Base-by-base conservation (phyloP, 2,888 invertebrate species). In the Leucoma salicis region DNA sequence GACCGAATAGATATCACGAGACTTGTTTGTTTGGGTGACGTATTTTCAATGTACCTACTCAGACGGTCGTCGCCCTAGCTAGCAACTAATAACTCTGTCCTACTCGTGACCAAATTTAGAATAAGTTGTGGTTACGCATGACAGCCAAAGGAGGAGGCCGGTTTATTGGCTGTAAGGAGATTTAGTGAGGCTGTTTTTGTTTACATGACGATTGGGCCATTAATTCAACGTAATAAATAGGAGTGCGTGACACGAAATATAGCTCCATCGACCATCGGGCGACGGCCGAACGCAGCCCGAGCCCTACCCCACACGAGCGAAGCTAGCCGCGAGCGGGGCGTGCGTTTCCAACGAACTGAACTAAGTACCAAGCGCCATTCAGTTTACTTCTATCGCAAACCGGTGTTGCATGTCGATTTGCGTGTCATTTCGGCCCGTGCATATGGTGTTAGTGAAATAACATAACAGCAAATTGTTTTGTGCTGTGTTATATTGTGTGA, bases 401-500 rank as follows among this genome's bases (percentile, higher is more conserved):
- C 67, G 74, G 65, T 66, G 72, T 53, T 66, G 82, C 78, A 82
- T 82, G 88, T 87, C 83, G 77, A 64, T 68, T 72, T 70, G 70
- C 72, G 72, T 72, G 74, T 68, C 66, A 61, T 72, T 70, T 77
- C 76, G 75, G 57, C 42, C 78, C 85, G 86, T 71, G 83, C 85
- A 78, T 74, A 80, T 79, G 77, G 87, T 86, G 85, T 74, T 82
- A 79, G 84, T 87, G 85, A 64, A 81, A 78, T 86, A 86, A 84
- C 83, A 82, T 80, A 84, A 85, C 87, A 82, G 74, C 74, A 71
- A 78, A 79, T 78, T 74, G 80, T 87, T 85, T 72, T 72, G 86
- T 87, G 82, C 72, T 74, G 87, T 89, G 88, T 73, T 82, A 72
- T 73, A 61, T 68, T 75, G 76, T 74, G 78, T 78, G 79, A 76